Conservation (phyloP, 2,113 vertebrate species). For the Crotophaga sulcirostris region DNA sequence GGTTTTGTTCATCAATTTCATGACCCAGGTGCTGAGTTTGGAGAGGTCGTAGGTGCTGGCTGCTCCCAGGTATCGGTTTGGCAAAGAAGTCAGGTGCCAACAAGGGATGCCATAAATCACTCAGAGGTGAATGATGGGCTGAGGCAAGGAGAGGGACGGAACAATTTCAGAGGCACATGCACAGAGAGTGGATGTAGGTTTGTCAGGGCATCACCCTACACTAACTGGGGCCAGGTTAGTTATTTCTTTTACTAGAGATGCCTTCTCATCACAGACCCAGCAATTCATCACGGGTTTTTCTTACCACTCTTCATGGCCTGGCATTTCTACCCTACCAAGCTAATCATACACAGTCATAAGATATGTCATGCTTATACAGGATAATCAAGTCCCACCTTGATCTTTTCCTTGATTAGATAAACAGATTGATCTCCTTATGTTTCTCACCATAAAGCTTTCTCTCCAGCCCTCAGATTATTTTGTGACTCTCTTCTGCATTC, state of each 20-base stretch:
- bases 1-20: neutral
- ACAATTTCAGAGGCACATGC: neutral
- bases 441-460: neutral
- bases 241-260: neutral
- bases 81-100: neutral
- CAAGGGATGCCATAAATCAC: neutral
- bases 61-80: neutral
- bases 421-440: slow-evolving; percentile 1
- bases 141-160: neutral
- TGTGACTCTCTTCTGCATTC: neutral
- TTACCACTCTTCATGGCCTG: neutral
- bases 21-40: fast-evolving
- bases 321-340: neutral
- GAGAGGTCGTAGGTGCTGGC: neutral
- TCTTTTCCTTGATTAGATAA: neutral
- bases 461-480: neutral
- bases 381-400: neutral
- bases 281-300: neutral
- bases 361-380: neutral
- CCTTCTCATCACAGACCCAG: neutral
- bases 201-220: neutral
- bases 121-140: neutral
- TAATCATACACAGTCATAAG: neutral
- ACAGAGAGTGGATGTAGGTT: fast-evolving
- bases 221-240: neutral